These are phyloP conservation scores for Lamprologus callipterus DNA, from an alignment of 2,113 vertebrate genomes.

Conservation along the genomic window DNA sequence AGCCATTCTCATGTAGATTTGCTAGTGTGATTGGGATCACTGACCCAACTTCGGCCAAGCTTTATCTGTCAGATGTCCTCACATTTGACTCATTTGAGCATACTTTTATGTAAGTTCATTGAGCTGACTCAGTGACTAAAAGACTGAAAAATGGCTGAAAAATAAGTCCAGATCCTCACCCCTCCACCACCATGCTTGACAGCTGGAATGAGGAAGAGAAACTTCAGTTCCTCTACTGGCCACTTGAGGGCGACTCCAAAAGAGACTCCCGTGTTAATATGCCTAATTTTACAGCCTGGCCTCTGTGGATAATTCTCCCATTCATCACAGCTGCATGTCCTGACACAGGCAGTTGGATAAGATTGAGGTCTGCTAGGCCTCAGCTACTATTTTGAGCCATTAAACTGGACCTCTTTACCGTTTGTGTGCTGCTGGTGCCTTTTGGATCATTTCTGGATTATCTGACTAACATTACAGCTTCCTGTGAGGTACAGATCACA, in stretches of 20 bases:
- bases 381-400: not conserved
- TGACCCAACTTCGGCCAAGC: not conserved
- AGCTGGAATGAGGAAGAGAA: not conserved
- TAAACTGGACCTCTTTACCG: not conserved
- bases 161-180: not conserved
- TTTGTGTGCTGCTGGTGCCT: not conserved
- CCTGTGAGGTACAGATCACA: accelerated
- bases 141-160: not conserved
- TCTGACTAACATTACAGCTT: not conserved
- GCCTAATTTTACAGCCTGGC: not conserved
- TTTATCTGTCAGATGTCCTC: not conserved
- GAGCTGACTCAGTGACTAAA: not conserved
- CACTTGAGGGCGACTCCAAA: not conserved
- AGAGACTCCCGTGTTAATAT: not conserved
- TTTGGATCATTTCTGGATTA: not conserved
- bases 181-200: not conserved
- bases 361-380: not conserved
- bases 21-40: not conserved
- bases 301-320: not conserved
- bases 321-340: not conserved
- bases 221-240: not conserved
- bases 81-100: not conserved
- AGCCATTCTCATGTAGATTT: not conserved
- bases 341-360: not conserved
- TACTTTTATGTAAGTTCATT: not conserved